Base-by-base conservation (phyloP, 2,888 invertebrate species). In the Furcula furcula region DNA sequence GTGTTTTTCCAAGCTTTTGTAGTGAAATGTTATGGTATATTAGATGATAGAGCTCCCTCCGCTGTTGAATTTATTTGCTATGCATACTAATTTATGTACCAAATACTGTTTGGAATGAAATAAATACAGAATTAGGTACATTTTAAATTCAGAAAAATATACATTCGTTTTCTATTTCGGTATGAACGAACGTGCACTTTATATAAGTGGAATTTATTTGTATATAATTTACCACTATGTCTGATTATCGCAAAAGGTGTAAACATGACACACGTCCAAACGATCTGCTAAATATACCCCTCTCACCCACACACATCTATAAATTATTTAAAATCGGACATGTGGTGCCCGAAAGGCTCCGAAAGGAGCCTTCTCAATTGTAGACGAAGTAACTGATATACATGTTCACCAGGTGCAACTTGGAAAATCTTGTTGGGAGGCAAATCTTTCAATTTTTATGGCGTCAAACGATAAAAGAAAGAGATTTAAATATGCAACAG, bases 241-340 rank as follows among this genome's bases (percentile, higher is more conserved):
- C 7, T 23, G 12, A 3, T 23, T 23, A 23, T 12, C 12, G 7
- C 23, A 12, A 23, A 23, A 7, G 23, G 7, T 23, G 10, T 30
- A 44, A 44, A 44, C 26, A 48, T 34, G 31, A 23, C 22, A 23
- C 22, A 11, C 12, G 31, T 29, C 18, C 29, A 35, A 9, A 26
- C 7, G 16, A 10, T 29, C 5, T 31, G 29, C 32, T 29, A 26
- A 35, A 35, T 20, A 16, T 13, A 38, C 29, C 29, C 35, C 18
- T 33, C 35, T 25, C 36, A 28, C 36, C 26, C 13, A 19, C 18
- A 35, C 35, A 26, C 36, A 28, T 36, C 26, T 12, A 19, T 39
- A 39, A 44, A 44, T 34, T 43, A 39, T 43, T 46, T 35, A n/a
- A n/a, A n/a, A n/a, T n/a, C n/a, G n/a, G n/a, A n/a, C n/a, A n/a